Percentiles rank a stretch among this genome's conserved stretches.
These are phyloP conservation scores for Hoplodrina blanda DNA, from an alignment of 2,888 invertebrate species.

Conservation along the genomic window DNA sequence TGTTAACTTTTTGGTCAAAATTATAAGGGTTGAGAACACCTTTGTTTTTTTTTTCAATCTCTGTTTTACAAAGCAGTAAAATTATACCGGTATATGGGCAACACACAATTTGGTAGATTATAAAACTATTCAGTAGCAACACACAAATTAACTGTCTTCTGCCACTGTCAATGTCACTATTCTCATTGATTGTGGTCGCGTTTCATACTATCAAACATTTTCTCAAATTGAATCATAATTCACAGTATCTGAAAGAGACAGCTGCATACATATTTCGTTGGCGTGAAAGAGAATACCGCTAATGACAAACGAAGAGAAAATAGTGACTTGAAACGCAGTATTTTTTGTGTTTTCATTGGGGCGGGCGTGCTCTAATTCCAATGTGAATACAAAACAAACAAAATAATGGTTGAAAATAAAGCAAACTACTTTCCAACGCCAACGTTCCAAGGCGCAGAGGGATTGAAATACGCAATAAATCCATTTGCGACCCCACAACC, in stretches of 20 bases:
- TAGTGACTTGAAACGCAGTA: constrained; percentile 9
- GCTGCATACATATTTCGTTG: neutral
- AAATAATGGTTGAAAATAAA: constrained; percentile 58
- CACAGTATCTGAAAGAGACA: constrained; percentile 11
- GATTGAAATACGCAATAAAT: constrained; percentile 54
- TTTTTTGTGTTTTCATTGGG: constrained; percentile 12
- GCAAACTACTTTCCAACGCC: constrained; percentile 43
- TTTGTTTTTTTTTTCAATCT: too few species aligned
- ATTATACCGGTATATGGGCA: too few species aligned
- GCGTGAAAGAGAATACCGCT: neutral
- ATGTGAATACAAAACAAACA: constrained; percentile 15
- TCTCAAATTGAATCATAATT: neutral
- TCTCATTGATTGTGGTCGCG: constrained; percentile 44
- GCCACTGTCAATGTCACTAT: constrained; percentile 44
- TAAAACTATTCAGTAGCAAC: constrained; percentile 20
- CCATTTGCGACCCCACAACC: constrained; percentile 47
- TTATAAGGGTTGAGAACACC: too few species aligned
- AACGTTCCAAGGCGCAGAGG: constrained; percentile 49
- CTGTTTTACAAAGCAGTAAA: too few species aligned
- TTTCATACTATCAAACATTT: constrained; percentile 4
- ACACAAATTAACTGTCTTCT: constrained; percentile 1
- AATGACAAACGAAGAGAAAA: constrained; percentile 5
- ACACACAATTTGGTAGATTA: neutral
- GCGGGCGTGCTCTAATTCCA: constrained; percentile 6
- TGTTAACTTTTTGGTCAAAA: too few species aligned